phyloP scores from a whole-genome alignment of 2,888 invertebrate genomes.

The Deilephila porcellus region DNA sequence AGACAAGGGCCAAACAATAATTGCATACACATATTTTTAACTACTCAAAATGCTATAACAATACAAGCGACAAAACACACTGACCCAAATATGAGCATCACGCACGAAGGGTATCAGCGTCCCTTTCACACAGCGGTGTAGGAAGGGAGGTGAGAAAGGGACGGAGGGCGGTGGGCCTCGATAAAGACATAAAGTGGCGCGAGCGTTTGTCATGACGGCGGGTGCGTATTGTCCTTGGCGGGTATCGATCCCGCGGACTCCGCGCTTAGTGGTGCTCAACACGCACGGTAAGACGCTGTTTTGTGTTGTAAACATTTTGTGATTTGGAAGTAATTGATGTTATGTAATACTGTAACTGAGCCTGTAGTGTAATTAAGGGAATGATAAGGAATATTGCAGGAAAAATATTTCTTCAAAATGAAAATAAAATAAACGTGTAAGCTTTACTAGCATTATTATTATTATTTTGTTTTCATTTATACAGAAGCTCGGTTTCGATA shows the following conservation, averaged over 20 bases:
- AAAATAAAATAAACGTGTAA: no score
- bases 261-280: background rate
- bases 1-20: no score
- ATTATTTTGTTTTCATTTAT: no score
- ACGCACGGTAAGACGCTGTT: background rate
- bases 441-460: no score
- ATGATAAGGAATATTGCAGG: no score
- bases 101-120: constrained; percentile 3
- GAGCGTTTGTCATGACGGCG: constrained; percentile 18
- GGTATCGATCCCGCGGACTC: constrained; percentile 33
- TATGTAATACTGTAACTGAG: background rate
- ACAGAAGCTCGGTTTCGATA: no score
- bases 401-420: no score
- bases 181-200: constrained; percentile 31
- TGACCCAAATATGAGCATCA: constrained; percentile 5
- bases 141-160: background rate
- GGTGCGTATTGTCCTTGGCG: constrained; percentile 29
- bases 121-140: background rate
- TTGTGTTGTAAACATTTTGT: background rate
- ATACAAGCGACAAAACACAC: background rate
- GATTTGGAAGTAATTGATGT: background rate
- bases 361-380: background rate
- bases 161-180: background rate
- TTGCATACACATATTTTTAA: no score
- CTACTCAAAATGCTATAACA: background rate